Evolutionary conservation across 2,113 vertebrate genomes (phyloP), one percentile per base, ranked within the genome.

Genomic region (Coptodon rendalli): DNA sequence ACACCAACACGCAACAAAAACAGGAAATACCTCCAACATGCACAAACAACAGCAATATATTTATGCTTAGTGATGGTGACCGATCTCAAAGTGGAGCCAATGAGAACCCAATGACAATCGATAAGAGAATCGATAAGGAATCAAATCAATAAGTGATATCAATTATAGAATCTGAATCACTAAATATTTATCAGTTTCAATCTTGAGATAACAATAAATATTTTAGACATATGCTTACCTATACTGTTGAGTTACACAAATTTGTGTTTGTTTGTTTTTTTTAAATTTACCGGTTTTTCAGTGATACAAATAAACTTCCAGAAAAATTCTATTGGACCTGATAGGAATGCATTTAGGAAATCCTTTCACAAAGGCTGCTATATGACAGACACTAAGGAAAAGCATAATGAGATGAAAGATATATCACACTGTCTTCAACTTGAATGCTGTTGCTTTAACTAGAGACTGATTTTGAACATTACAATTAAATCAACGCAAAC

Each of bases 321-420:
- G 1, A 7, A 34, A 7, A 34, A 34, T 54, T 27, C 22, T 24
- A 6, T 57, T 57, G 12, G 5, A 57, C 6, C 54, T 14, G 27
- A 57, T 57, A 2, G 54, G 2, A 57, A 57, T 27, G 12, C 24
- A 27, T 57, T 57, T 57, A 56, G 6, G 11, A 24, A 4, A 56
- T 56, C 53, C 2, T 56, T 56, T 11, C 22, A 56, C 16, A 10
- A 61, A 61, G 29, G 14, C 57, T 61, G 29, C 14, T 61, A 61
- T 17, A 61, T 61, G 0, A 61, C 29, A 61, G 16, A 61, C 29
- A 61, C 8, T 0, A 61, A 61, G 0, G 8, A 61, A 61, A 61
- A 61, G 13, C 14, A 61, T 17, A 31, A 61, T 61, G 0, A 34
- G 16, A 31, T 19, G 5, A 31, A 61, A 34, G 27, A 3, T 59